These are phyloP conservation scores for Nasonia vitripennis DNA, from an alignment of 1,140 invertebrate species.

Conservation along the genomic window DNA sequence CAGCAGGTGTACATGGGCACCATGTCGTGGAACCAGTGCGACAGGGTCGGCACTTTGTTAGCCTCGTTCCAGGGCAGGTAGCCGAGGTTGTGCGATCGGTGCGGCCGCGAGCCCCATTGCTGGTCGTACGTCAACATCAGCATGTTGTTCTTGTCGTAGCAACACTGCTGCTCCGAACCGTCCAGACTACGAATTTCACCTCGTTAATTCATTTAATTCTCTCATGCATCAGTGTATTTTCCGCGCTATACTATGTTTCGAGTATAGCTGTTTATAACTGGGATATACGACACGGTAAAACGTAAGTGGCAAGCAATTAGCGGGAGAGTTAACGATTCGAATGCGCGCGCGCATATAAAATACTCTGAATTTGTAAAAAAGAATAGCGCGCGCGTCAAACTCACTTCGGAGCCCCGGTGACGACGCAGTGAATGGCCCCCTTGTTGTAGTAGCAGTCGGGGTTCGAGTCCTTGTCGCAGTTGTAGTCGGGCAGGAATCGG, in stretches of 20 bases:
- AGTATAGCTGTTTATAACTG: too few relatives aligned
- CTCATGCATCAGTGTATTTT: too few relatives aligned
- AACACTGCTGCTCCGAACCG: slow-evolving; percentile 97
- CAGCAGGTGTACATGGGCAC: slow-evolving; percentile 96
- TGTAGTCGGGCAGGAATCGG: slow-evolving; percentile 91
- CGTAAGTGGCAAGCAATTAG: too few relatives aligned
- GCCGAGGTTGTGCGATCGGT: slow-evolving; percentile 91
- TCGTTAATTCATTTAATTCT: too few relatives aligned
- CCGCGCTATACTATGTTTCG: too few relatives aligned
- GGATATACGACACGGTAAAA: too few relatives aligned
- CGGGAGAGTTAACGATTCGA: too few relatives aligned
- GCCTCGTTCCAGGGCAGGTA: slow-evolving; percentile 93
- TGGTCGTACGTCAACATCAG: slow-evolving; percentile 96
- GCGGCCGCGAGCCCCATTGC: slow-evolving; percentile 93
- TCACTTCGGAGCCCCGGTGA: slow-evolving; percentile 93
- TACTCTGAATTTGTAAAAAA: neutral
- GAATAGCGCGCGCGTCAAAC: slow-evolving; percentile 46
- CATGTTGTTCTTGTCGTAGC: slow-evolving; percentile 93
- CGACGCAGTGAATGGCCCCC: slow-evolving; percentile 93
- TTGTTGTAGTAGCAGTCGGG: slow-evolving; percentile 92
- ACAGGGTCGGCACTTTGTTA: slow-evolving; percentile 93
- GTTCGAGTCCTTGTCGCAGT: slow-evolving; percentile 94
- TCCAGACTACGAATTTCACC: slow-evolving; percentile 78
- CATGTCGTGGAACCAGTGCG: slow-evolving; percentile 96
- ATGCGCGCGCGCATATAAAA: too few relatives aligned